A percentile compares a stretch with the other conserved stretches of the same genome.
These are phyloP conservation scores for Plebejus melissa DNA, from an alignment of 2,888 invertebrate species.

Conservation along the genomic window DNA sequence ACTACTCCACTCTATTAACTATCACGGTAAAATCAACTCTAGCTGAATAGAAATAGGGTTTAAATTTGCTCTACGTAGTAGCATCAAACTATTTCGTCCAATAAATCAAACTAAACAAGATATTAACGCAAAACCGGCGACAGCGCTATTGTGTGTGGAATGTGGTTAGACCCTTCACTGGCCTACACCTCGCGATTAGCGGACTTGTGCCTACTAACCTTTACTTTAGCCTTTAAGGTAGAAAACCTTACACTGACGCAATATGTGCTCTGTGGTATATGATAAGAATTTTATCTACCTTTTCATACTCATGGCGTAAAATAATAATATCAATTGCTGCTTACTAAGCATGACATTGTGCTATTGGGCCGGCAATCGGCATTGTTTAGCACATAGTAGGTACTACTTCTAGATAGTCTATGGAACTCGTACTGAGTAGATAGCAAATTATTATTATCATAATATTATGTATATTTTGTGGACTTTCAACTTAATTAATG, in stretches of 20 bases:
- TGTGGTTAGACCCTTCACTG: slow-evolving; percentile 56
- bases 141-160: slow-evolving; percentile 62
- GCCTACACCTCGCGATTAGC: slow-evolving; percentile 40
- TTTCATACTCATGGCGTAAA: no score
- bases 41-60: background rate
- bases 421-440: no score
- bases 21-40: slow-evolving; percentile 23
- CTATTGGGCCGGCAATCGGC: no score
- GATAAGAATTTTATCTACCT: no score
- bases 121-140: slow-evolving; percentile 56
- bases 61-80: slow-evolving; percentile 20
- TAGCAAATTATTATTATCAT: no score
- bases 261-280: background rate
- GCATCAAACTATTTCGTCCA: slow-evolving; percentile 44
- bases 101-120: slow-evolving; percentile 74
- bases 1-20: slow-evolving; percentile 29
- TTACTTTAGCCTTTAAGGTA: background rate
- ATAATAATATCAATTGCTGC: no score
- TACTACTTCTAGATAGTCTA: no score
- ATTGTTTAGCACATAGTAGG: no score
- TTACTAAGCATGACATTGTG: no score
- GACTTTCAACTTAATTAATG: no score
- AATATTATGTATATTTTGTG: no score
- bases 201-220: slow-evolving; percentile 43
- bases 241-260: background rate